phyloP scores from a whole-genome alignment of 1,140 invertebrate genomes.

The Antheraea pernyi region DNA sequence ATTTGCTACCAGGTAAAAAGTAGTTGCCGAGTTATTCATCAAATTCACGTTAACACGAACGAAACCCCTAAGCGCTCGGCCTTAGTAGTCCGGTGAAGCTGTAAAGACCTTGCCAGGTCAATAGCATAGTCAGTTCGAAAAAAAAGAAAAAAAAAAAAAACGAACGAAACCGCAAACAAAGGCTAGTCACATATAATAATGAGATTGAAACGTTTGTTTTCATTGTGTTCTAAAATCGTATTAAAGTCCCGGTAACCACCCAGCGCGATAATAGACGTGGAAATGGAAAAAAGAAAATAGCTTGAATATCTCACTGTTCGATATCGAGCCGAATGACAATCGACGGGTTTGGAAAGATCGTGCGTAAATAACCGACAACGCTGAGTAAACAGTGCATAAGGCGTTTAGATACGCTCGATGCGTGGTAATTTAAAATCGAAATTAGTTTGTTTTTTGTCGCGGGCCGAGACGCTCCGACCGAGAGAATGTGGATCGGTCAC shows the following conservation, averaged over 20 bases:
- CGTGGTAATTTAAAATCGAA: constrained; percentile 62
- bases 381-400: constrained; percentile 60
- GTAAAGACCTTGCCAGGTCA: too few relatives aligned
- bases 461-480: constrained; percentile 25
- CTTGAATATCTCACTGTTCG: neutral
- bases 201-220: neutral
- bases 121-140: too few relatives aligned
- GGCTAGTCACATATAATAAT: too few relatives aligned
- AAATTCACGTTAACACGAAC: too few relatives aligned
- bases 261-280: neutral
- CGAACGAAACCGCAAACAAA: too few relatives aligned
- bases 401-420: constrained; percentile 46
- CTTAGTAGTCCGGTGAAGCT: too few relatives aligned
- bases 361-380: constrained; percentile 62
- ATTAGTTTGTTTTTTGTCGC: constrained; percentile 73
- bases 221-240: neutral
- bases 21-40: too few relatives aligned
- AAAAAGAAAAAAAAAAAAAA: too few relatives aligned
- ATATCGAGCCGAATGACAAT: neutral
- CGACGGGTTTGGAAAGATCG: constrained; percentile 35
- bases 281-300: constrained; percentile 10
- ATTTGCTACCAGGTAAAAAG: too few relatives aligned
- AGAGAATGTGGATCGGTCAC: constrained; percentile 43
- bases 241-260: neutral
- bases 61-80: too few relatives aligned